Conservation (phyloP, 2,888 invertebrate genomes). For the Eristalis arbustorum region DNA sequence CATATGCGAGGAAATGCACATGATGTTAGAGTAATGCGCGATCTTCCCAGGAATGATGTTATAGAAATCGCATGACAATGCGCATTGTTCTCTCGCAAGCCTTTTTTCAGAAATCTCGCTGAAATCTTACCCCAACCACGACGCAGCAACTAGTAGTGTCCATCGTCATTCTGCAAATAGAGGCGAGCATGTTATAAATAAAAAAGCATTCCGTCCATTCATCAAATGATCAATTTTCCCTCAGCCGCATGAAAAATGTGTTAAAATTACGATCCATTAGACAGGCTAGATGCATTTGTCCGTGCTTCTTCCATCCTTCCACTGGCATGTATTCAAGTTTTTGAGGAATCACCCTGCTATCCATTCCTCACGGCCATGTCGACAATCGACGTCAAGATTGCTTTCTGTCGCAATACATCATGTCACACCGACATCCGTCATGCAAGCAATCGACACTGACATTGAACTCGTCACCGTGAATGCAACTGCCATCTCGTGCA, state of each 20-base stretch:
- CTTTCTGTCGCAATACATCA: constrained; percentile 4
- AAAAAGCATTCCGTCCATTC: too few species aligned
- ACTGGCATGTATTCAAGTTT: background rate
- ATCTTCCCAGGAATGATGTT: too few species aligned
- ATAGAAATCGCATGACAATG: too few species aligned
- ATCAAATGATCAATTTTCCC: too few species aligned
- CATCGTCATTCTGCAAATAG: too few species aligned
- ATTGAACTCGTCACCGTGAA: constrained; percentile 21
- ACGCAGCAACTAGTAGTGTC: too few species aligned
- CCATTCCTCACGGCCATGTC: background rate
- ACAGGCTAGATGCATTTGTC: background rate
- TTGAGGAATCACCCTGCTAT: background rate
- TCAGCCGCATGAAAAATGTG: background rate
- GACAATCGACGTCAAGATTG: background rate
- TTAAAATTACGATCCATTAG: background rate
- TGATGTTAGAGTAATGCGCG: too few species aligned
- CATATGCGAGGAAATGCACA: too few species aligned
- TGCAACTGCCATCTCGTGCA: background rate
- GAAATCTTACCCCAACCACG: too few species aligned
- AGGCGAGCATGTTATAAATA: too few species aligned
- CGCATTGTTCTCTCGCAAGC: too few species aligned
- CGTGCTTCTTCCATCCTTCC: background rate
- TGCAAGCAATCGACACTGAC: constrained; percentile 27
- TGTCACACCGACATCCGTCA: background rate
- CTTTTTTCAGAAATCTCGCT: too few species aligned